A percentile compares a stretch with the other conserved stretches of the same genome.
phyloP scores from a whole-genome alignment of 1,140 invertebrate genomes.

The Dendrolimus kikuchii region DNA sequence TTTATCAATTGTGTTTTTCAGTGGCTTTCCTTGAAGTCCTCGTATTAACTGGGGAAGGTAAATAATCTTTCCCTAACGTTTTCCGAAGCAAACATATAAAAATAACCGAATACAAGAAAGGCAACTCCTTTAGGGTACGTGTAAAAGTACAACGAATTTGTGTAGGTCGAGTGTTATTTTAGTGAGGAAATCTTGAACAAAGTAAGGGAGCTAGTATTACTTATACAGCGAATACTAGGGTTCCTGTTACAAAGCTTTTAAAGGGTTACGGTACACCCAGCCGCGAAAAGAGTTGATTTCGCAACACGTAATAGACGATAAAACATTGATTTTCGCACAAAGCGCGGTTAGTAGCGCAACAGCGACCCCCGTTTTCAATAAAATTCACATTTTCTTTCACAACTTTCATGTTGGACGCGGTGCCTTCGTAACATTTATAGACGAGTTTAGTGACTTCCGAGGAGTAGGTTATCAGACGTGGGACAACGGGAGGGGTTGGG shows the following conservation, averaged over 20 bases:
- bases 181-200: too few relatives aligned
- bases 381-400: slow-evolving; percentile 64
- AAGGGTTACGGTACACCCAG: slow-evolving; percentile 13
- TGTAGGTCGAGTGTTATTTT: too few relatives aligned
- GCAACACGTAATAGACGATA: slow-evolving; percentile 42
- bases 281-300: slow-evolving; percentile 29
- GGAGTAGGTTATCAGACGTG: slow-evolving; percentile 66
- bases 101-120: too few relatives aligned
- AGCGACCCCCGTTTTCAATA: slow-evolving; percentile 55
- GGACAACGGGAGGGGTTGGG: slow-evolving; percentile 18
- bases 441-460: slow-evolving; percentile 68
- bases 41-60: too few relatives aligned
- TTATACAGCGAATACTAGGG: slow-evolving; percentile 1
- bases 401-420: slow-evolving; percentile 35
- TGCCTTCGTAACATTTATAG: slow-evolving; percentile 59
- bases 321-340: slow-evolving; percentile 51
- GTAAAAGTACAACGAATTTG: too few relatives aligned
- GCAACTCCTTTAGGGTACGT: too few relatives aligned
- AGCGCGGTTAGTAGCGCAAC: slow-evolving; percentile 33
- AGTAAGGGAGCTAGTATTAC: background rate
- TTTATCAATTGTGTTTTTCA: too few relatives aligned
- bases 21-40: too few relatives aligned
- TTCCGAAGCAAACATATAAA: too few relatives aligned
- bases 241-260: slow-evolving; percentile 20
- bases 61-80: too few relatives aligned